Evolutionary conservation across 2,113 vertebrate genomes (phyloP).

Genomic region (Phyllopteryx taeniolatus): DNA sequence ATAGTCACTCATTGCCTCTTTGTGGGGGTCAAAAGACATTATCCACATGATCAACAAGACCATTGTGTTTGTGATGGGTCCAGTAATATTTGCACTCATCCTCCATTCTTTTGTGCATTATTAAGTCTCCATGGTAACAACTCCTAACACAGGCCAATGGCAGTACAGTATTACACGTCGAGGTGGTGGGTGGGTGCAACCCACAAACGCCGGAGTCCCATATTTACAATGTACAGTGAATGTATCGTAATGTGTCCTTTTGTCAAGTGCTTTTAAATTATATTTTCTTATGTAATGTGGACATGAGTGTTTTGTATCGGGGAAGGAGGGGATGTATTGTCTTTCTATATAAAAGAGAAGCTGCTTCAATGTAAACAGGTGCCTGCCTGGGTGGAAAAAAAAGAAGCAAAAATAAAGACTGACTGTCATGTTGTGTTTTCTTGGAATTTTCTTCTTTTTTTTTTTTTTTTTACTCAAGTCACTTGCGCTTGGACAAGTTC

Average conservation of each 20-base stretch:
- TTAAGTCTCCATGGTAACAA: slow-evolving; percentile 68
- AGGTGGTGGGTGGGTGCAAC: slow-evolving; percentile 47
- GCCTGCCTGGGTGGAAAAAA: slow-evolving; percentile 61
- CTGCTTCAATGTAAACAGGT: slow-evolving; percentile 91
- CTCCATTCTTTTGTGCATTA: slow-evolving; percentile 17
- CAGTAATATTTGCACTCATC: background rate
- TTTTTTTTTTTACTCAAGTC: background rate
- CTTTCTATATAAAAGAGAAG: slow-evolving; percentile 84
- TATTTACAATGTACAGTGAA: slow-evolving; percentile 97
- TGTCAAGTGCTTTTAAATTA: slow-evolving; percentile 99
- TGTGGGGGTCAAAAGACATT: background rate
- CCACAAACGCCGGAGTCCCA: slow-evolving; percentile 70
- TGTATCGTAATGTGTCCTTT: slow-evolving; percentile 91
- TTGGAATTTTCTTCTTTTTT: too few relatives aligned
- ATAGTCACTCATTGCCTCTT: slow-evolving; percentile 29
- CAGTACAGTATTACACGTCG: slow-evolving; percentile 22
- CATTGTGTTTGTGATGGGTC: too few relatives aligned
- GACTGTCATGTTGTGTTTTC: slow-evolving; percentile 2
- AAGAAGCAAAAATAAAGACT: slow-evolving; percentile 51
- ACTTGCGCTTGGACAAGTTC: slow-evolving; percentile 51
- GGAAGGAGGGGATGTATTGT: slow-evolving; percentile 66
- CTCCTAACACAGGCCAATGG: slow-evolving; percentile 62
- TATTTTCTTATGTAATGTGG: slow-evolving; percentile 99
- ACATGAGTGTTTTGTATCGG: slow-evolving; percentile 87
- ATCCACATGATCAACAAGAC: slow-evolving; percentile 5